Base-by-base conservation (phyloP, 2,113 vertebrate species). In the Symphodus melops region DNA sequence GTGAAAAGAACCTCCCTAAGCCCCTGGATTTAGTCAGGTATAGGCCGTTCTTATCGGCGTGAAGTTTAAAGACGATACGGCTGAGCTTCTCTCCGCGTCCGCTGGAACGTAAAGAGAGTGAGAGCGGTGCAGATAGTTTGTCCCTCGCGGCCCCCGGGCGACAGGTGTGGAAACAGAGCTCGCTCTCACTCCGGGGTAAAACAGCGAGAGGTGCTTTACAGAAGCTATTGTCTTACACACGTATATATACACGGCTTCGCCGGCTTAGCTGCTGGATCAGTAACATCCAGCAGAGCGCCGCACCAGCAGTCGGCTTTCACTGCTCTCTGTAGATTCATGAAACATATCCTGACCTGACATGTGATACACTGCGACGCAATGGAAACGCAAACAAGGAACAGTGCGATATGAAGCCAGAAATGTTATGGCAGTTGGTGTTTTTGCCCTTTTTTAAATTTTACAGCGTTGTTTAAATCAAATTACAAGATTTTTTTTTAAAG, bases 211-310 rank as follows among this genome's bases (percentile, higher is more conserved):
- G 82, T 78, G 90, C 89, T 82, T 90, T 90, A 92, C 90, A 93
- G 89, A 89, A 91, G 91, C 91, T 93, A 93, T 93, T 94, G 92
- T 94, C 92, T 93, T 94, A 91, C 92, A 91, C 87, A 83, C 80
- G n/a, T n/a, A 83, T 86, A 79, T 82, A 77, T 78, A 82, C 89
- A 41, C 59, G 87, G 88, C 76, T 89, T 78, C 73, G 41, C n/a
- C 60, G 90, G 88, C 92, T 92, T 88, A 91, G 69, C 77, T 36
- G 46, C 52, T 82, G 90, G 93, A 93, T 94, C 93, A 91, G 84
- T 93, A 83, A 91, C 91, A 84, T 93, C 88, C 90, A 92, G 88
- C 91, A 69, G 83, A 85, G 88, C 36, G 72, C 83, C 81, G 83
- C 65, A 75, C 13, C 77, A 89, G 84, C 91, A 89, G 84, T 87